Percentiles rank a stretch among this genome's conserved stretches.
phyloP scores from a whole-genome alignment of 1,140 invertebrate genomes.

The Halyomorpha halys region DNA sequence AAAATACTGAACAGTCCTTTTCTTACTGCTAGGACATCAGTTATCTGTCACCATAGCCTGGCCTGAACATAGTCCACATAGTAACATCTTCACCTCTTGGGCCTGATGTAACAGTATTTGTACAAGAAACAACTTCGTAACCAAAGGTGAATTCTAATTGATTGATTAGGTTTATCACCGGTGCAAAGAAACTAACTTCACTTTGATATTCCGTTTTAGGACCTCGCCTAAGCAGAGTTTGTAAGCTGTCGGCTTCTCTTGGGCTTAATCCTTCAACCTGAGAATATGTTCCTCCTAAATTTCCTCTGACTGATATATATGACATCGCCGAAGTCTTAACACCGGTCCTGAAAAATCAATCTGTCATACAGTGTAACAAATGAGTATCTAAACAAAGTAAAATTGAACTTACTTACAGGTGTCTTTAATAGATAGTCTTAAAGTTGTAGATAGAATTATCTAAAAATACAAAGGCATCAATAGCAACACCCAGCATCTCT shows the following conservation, averaged over 20 bases:
- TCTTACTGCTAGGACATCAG: no score
- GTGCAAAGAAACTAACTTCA: constrained; percentile 31
- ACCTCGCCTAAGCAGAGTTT: constrained; percentile 24
- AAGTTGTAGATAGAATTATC: no score
- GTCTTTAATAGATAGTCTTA: no score
- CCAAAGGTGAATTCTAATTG: constrained; percentile 31
- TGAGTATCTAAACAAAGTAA: no score
- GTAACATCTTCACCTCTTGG: constrained; percentile 15
- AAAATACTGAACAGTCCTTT: no score
- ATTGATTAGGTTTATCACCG: constrained; percentile 31
- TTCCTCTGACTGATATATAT: constrained; percentile 31
- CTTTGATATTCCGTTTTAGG: constrained; percentile 28
- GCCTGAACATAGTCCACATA: constrained; percentile 24
- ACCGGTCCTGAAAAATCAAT: background rate
- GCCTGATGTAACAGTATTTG: constrained; percentile 18
- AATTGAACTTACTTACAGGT: no score
- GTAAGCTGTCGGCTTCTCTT: constrained; percentile 27
- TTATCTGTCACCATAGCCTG: background rate
- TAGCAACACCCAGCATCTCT: no score
- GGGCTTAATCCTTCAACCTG: constrained; percentile 30
- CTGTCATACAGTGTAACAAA: background rate
- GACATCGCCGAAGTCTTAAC: constrained; percentile 26
- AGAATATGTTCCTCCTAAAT: constrained; percentile 31
- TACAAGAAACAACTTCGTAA: constrained; percentile 30
- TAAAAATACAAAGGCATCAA: no score